Evolutionary conservation across 2,113 vertebrate genomes (phyloP), one percentile per base, ranked within the genome.

Genomic region (Lagopus leucura): DNA sequence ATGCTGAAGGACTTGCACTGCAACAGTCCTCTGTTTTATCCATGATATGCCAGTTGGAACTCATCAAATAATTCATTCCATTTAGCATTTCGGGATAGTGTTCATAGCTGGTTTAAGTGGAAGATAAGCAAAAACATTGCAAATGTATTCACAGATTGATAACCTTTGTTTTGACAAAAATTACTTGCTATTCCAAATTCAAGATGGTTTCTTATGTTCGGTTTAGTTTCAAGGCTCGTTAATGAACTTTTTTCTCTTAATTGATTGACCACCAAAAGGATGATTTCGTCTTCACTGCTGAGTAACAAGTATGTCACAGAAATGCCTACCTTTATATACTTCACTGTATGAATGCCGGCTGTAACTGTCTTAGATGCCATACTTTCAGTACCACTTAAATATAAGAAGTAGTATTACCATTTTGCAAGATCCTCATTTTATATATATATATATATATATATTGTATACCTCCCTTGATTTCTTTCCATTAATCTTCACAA

Each of bases 401-500:
- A 64, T 16, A 17, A 47, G 7, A 5, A 79, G 32, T 20, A 57
- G 4, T 65, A 42, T 63, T 28, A 78, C 32, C 7, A 2, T 54
- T 79, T 25, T 42, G 5, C 5, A 28, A 34, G 5, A 11, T 75
- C 8, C 32, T 60, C 0, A 3, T 13, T 55, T 18, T 20, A 66
- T 88, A 50, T 38, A 38, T 10, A 38, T 38, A 38, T 38, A 38
- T 38, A 38, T 38, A 38, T 38, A 38, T 38, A 38, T 40, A 5
- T 69, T 17, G 5, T 79, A 6, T 11, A 57, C 3, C 2, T 71
- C 1, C 2, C 40, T 50, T 73, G 7, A 61, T n/a, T 81, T 64
- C 13, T 60, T 80, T 55, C 13, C 8, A 3, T 24, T 43, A 45
- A 13, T 4, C 9, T 43, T 24, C 4, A 7, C 0, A 0, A 19